Percentiles rank a stretch among this genome's conserved stretches.
phyloP scores from a whole-genome alignment of 2,113 vertebrate species.

The Salvator merianae region DNA sequence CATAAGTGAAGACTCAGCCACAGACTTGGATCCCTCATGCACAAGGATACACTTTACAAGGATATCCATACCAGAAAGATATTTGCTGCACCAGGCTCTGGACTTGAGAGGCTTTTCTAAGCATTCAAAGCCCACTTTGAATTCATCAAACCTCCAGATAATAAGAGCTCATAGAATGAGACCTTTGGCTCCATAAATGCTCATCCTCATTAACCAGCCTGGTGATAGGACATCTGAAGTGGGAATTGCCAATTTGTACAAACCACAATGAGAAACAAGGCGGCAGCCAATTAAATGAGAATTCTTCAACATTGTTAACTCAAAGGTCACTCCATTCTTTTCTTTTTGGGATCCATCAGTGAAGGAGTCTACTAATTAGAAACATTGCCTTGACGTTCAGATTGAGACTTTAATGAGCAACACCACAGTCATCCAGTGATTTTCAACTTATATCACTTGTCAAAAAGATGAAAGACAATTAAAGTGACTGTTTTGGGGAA shows the following conservation, averaged over 20 bases:
- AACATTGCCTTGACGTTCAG: conserved; percentile 45
- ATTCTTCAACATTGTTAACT: conserved; percentile 60
- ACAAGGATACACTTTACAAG: too few relatives aligned
- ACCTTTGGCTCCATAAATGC: background rate
- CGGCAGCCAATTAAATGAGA: conserved; percentile 69
- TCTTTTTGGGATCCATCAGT: conserved; percentile 61
- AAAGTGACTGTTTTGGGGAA: conserved; percentile 36
- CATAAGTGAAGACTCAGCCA: too few relatives aligned
- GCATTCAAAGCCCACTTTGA: background rate
- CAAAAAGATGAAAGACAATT: conserved; percentile 44
- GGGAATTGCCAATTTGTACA: conserved; percentile 29
- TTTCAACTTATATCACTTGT: conserved; percentile 43
- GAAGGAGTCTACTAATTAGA: conserved; percentile 73
- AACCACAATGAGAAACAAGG: conserved; percentile 46
- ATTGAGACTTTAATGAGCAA: conserved; percentile 62
- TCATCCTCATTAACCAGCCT: conserved; percentile 14
- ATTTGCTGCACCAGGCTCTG: background rate
- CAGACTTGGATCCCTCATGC: too few relatives aligned
- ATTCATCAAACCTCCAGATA: background rate
- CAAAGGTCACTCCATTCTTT: conserved; percentile 61
- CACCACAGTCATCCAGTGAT: conserved; percentile 38
- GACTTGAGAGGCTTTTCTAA: background rate
- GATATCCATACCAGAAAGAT: background rate
- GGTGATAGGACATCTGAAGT: conserved; percentile 30
- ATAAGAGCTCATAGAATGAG: accelerated